Percentiles rank a stretch among this genome's conserved stretches.
These are phyloP conservation scores for Drosophila bocqueti DNA, from an alignment of 1,140 invertebrate genomes.

Conservation along the genomic window DNA sequence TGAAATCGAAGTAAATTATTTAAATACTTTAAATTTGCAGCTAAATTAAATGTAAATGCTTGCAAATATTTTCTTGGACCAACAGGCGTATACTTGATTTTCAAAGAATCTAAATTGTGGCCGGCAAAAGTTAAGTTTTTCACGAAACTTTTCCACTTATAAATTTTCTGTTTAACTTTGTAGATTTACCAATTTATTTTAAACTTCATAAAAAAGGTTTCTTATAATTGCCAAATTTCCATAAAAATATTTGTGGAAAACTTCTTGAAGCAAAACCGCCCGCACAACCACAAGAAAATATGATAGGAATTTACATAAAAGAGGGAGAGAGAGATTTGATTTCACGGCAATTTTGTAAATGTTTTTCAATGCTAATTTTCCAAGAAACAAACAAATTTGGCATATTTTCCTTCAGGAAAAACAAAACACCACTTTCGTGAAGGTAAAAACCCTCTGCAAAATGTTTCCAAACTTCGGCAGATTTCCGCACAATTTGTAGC, in stretches of 20 bases:
- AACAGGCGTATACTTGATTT: slow-evolving; percentile 5
- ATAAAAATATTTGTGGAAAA: slow-evolving; percentile 6
- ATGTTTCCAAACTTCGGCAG: slow-evolving; percentile 26
- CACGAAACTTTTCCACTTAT: background rate
- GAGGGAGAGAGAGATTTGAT: background rate
- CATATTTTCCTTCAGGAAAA: background rate
- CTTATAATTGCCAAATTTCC: background rate
- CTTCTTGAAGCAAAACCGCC: background rate
- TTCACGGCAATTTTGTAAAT: slow-evolving; percentile 10
- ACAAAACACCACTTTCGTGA: background rate
- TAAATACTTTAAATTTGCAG: background rate
- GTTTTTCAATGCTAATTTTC: slow-evolving; percentile 5
- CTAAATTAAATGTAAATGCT: background rate
- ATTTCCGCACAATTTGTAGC: slow-evolving; percentile 32
- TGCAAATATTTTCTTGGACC: no score
- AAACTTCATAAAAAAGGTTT: background rate
- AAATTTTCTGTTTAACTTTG: background rate
- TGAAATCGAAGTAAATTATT: background rate
- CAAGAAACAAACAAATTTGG: background rate
- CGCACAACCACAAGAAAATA: slow-evolving; percentile 3
- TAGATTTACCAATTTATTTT: background rate
- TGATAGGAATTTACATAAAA: slow-evolving; percentile 9
- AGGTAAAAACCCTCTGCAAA: background rate
- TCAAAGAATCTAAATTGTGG: background rate
- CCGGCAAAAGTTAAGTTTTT: background rate